A percentile compares a stretch with the other conserved stretches of the same genome.
Conservation (phyloP, 2,113 vertebrate species). For the Gracilinanus agilis region DNA sequence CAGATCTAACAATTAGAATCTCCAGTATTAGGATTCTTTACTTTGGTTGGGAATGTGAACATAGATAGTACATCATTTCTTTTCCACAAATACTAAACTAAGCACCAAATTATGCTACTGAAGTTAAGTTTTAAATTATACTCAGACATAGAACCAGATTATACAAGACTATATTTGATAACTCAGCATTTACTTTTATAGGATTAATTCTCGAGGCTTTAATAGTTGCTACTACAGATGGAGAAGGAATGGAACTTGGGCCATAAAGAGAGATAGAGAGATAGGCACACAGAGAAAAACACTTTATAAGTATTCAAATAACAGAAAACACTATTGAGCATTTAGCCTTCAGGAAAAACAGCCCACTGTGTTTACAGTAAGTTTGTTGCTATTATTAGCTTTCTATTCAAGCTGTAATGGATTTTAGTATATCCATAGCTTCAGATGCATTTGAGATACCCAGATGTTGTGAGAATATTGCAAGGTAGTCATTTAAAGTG, state of each 20-base stretch:
- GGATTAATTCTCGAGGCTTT: background rate
- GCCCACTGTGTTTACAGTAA: background rate
- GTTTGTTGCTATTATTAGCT: constrained; percentile 36
- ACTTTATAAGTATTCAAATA: constrained; percentile 38
- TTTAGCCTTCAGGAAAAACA: constrained; percentile 43
- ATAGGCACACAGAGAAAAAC: constrained; percentile 5
- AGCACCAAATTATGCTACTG: constrained; percentile 57
- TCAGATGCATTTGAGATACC: constrained; percentile 1
- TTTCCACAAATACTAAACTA: constrained; percentile 23
- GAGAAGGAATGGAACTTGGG: background rate
- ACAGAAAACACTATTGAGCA: constrained; percentile 17
- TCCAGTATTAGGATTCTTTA: background rate
- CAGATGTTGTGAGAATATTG: constrained; percentile 29
- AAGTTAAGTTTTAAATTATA: constrained; percentile 65
- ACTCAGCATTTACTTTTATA: constrained; percentile 50
- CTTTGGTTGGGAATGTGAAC: constrained; percentile 14
- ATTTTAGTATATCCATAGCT: background rate
- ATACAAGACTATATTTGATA: constrained; percentile 59
- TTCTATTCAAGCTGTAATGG: constrained; percentile 1
- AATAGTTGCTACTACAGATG: constrained; percentile 37
- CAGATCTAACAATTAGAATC: background rate
- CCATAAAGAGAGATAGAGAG: constrained; percentile 17
- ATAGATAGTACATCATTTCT: constrained; percentile 5
- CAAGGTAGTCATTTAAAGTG: constrained; percentile 60
- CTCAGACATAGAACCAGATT: constrained; percentile 55